Conservation (phyloP, 2,888 invertebrate genomes). For the Tribolium freemani region DNA sequence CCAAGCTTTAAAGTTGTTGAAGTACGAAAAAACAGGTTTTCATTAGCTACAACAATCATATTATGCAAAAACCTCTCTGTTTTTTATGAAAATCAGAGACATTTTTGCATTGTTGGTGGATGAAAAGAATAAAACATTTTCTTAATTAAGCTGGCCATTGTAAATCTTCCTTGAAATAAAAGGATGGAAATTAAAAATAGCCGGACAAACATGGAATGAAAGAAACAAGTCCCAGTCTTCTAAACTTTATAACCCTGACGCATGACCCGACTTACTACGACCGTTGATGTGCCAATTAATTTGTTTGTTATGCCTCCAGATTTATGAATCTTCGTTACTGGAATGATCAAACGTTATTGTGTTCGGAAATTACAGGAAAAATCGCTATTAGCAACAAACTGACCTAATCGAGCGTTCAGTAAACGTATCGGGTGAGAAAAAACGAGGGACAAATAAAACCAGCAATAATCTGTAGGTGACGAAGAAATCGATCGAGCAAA, state of each 20-base stretch:
- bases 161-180: slow-evolving; percentile 53
- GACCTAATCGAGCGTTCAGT: slow-evolving; percentile 19
- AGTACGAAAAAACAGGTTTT: too few relatives aligned
- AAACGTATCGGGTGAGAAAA: background rate
- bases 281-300: slow-evolving; percentile 53
- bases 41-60: too few relatives aligned
- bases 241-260: slow-evolving; percentile 55
- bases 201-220: slow-evolving; percentile 55
- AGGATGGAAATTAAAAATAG: slow-evolving; percentile 59
- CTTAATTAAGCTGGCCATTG: slow-evolving; percentile 58
- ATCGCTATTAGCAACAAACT: background rate
- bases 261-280: slow-evolving; percentile 57
- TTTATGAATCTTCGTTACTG: slow-evolving; percentile 44
- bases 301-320: slow-evolving; percentile 52
- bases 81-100: background rate
- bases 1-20: too few relatives aligned
- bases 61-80: background rate
- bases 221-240: slow-evolving; percentile 50
- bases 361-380: background rate
- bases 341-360: slow-evolving; percentile 10
- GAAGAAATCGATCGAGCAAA: slow-evolving; percentile 8
- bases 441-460: slow-evolving; percentile 2
- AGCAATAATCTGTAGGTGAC: slow-evolving; percentile 30
- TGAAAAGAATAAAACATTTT: slow-evolving; percentile 52
- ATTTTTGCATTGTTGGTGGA: slow-evolving; percentile 6